Percentiles rank a stretch among this genome's conserved stretches.
Conservation (phyloP, 2,888 invertebrate species). For the Andrena flavipes region DNA sequence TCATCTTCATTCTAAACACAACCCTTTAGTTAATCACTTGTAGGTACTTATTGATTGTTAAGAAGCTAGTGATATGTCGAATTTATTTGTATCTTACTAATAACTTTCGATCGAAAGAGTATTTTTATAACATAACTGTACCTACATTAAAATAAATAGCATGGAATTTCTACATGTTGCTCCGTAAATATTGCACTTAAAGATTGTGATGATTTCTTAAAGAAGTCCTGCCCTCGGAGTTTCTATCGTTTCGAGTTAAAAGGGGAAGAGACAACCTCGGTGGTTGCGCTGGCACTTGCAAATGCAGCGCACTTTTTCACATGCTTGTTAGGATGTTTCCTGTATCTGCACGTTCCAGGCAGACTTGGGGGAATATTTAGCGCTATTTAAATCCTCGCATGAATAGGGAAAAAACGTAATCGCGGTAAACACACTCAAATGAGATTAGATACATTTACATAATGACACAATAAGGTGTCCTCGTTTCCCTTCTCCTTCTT, state of each 20-base stretch:
- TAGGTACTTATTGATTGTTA: neutral
- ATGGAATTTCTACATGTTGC: neutral
- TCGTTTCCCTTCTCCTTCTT: neutral
- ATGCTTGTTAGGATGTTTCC: neutral
- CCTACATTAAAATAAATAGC: too few species aligned
- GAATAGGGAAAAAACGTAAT: slow-evolving; percentile 13
- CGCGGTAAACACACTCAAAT: slow-evolving; percentile 6
- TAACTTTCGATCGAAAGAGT: too few species aligned
- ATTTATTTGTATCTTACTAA: too few species aligned
- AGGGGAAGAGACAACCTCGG: slow-evolving; percentile 12
- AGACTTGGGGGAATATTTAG: neutral
- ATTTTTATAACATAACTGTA: too few species aligned
- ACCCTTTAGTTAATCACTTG: neutral
- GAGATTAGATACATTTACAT: neutral
- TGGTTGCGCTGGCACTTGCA: neutral
- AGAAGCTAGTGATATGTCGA: neutral
- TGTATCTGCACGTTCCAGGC: neutral
- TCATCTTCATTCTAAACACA: neutral
- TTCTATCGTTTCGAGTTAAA: neutral
- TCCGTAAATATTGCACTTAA: neutral
- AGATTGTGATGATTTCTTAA: neutral
- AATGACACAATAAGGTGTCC: neutral
- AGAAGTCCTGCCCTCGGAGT: neutral
- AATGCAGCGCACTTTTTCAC: slow-evolving; percentile 1
- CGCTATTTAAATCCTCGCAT: slow-evolving; percentile 5